Evolutionary conservation across 2,888 invertebrate genomes (phyloP), one percentile per base, ranked within the genome.

Genomic region (Acronicta psi): DNA sequence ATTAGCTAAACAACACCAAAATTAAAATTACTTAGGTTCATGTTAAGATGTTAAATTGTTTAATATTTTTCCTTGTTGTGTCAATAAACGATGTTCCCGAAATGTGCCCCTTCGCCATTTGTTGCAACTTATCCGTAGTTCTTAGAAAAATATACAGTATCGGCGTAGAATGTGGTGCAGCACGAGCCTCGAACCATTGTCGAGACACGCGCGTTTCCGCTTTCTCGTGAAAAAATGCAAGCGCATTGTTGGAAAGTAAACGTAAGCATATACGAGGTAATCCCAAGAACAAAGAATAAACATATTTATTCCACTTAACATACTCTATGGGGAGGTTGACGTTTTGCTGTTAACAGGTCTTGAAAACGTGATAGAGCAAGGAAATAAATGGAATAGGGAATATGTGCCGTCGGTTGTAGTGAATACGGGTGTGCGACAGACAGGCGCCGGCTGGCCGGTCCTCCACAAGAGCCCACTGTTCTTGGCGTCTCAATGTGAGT

Each of bases 181-280:
- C 89, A 88, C 90, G 87, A 87, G 86, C 83, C 84, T 79, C 80
- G 78, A 78, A 85, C 85, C 85, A 92, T 91, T 94, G 93, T 93
- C 84, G 83, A 86, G 86, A 90, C 88, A 89, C 88, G 87, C 89
- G 90, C 85, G 90, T 92, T 93, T 93, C 93, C 93, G 93, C 93
- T 93, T 93, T 94, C 93, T 87, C 93, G 92, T 88, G 91, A 88
- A 93, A 93, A 93, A 93, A 93, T 91, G 92, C 89, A 89, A 83
- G 87, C 91, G 83, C 86, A 84, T 86, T 82, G 84, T 88, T 91
- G 91, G 92, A 92, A 92, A 93, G 92, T 87, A 89, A 87, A 87
- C 85, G 78, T 79, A 74, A 73, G 79, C 77, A 73, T 73, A 80
- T 73, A 80, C 79, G 74, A 76, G 74, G 73, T 70, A 67, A 81